These are phyloP conservation scores for Elegia similella DNA, from an alignment of 2,888 invertebrate species.

Conservation along the genomic window DNA sequence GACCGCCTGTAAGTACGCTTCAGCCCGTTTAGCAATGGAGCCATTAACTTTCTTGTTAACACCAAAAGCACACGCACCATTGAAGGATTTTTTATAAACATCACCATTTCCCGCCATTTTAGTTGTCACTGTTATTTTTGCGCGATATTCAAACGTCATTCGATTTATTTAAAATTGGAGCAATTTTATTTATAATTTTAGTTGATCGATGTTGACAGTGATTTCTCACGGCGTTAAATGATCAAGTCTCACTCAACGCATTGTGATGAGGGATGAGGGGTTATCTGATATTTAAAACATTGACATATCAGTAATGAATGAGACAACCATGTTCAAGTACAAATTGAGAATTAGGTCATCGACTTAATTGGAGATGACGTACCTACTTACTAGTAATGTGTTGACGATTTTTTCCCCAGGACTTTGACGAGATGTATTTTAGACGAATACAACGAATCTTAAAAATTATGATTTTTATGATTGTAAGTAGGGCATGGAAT, in stretches of 20 bases:
- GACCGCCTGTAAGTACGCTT: slow-evolving; percentile 67
- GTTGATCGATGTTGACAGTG: slow-evolving; percentile 33
- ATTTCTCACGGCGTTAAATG: slow-evolving; percentile 38
- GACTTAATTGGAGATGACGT: slow-evolving; percentile 31
- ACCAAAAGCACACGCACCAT: slow-evolving; percentile 54
- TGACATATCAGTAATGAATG: slow-evolving; percentile 18
- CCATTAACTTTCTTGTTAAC: slow-evolving; percentile 51
- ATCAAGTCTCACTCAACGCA: slow-evolving; percentile 21
- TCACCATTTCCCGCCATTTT: slow-evolving; percentile 57
- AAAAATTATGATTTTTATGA: too few relatives aligned
- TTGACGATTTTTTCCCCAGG: too few relatives aligned
- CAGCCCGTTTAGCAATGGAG: slow-evolving; percentile 60
- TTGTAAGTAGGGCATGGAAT: too few relatives aligned
- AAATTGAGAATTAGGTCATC: slow-evolving; percentile 40
- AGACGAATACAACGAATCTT: too few relatives aligned
- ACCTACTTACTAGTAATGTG: neutral
- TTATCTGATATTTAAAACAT: slow-evolving; percentile 45
- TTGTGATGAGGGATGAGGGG: slow-evolving; percentile 40
- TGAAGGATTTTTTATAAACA: slow-evolving; percentile 52
- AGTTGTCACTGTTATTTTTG: slow-evolving; percentile 55
- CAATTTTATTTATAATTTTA: slow-evolving; percentile 20
- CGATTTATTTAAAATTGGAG: slow-evolving; percentile 21
- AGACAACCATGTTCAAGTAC: slow-evolving; percentile 14
- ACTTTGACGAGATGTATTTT: too few relatives aligned
- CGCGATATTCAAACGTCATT: slow-evolving; percentile 59